Base-by-base conservation (phyloP, 2,797 vertebrate species). In the Hydrolagus colliei region DNA sequence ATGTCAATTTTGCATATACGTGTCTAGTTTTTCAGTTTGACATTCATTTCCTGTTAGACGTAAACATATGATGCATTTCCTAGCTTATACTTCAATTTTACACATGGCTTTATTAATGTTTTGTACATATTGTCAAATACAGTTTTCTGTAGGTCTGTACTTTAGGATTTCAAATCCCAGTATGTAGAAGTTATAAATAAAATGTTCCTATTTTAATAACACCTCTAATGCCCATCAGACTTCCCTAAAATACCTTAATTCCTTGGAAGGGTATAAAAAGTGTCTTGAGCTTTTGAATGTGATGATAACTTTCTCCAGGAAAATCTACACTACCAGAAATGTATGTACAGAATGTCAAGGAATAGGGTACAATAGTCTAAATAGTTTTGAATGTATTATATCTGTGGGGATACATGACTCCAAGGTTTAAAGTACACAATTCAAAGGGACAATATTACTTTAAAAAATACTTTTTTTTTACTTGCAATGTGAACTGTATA, bases 21-120 rank as follows among this genome's bases (percentile, higher is more conserved):
- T 84, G 41, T 52, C 27, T 27, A 27, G 27, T 27, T 27, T 52
- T 52, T 52, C 71, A 84, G 65, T 71, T 84, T 84, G 32, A 84
- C 32, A 71, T 71, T 84, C 32, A 71, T 71, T 71, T 84, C 41
- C 41, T 41, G 20, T 71, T 76, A 76, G 74, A 84, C 63, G 52
- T 77, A 77, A 84, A 84, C 71, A 68, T 84, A 84, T 71, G 63
- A 67, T 84, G 71, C 79, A 84, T 84, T 84, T 80, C 68, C 32
- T 77, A 52, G 32, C 71, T n/a, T 65, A 67, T 67, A 52, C 41
- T 52, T 52, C 41, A 52, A 52, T 52, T 52, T 52, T 52, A 52
- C 41, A 52, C 41, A 35, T 76, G 79, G 79, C 35, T 9, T 52
- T 84, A 71, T 27, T 84, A 41, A 84, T 71, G 41, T 71, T 84